These are phyloP conservation scores for Beris chalybata DNA, from an alignment of 2,888 invertebrate species.

Conservation along the genomic window DNA sequence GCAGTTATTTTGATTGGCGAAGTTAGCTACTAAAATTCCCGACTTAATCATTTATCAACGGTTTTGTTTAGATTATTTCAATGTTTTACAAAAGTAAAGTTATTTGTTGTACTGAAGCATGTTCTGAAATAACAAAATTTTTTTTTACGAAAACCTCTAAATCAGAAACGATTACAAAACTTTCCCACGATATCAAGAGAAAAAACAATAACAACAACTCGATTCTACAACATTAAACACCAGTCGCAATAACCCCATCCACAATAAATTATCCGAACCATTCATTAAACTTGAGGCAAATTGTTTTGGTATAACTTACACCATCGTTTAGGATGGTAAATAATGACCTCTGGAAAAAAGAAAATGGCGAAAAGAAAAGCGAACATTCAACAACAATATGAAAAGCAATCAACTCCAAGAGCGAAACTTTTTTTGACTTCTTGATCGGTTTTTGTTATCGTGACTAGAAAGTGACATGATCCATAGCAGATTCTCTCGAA, in stretches of 20 bases:
- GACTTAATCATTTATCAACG: no score
- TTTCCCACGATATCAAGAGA: no score
- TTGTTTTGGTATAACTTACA: constrained; percentile 18
- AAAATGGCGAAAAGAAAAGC: constrained; percentile 24
- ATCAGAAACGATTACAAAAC: no score
- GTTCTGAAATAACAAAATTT: no score
- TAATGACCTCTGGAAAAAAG: constrained; percentile 24
- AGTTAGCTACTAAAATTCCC: no score
- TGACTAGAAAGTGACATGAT: constrained; percentile 28
- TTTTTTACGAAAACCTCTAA: no score
- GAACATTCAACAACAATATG: constrained; percentile 30
- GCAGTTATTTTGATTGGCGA: no score
- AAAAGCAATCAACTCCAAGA: constrained; percentile 28
- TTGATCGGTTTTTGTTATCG: constrained; percentile 24
- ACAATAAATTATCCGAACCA: constrained; percentile 19
- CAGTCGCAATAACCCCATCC: constrained; percentile 2
- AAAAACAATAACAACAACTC: no score
- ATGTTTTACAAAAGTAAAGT: no score
- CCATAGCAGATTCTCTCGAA: constrained; percentile 5
- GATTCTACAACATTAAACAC: no score
- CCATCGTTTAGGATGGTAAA: constrained; percentile 24
- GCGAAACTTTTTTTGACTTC: constrained; percentile 22
- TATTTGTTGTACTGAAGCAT: no score
- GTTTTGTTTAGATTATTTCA: no score
- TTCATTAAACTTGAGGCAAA: constrained; percentile 24